Evolutionary conservation across 53 echinoderm and acorn worm genomes (phyloP).

Genomic region (Pentamera pediparva): DNA sequence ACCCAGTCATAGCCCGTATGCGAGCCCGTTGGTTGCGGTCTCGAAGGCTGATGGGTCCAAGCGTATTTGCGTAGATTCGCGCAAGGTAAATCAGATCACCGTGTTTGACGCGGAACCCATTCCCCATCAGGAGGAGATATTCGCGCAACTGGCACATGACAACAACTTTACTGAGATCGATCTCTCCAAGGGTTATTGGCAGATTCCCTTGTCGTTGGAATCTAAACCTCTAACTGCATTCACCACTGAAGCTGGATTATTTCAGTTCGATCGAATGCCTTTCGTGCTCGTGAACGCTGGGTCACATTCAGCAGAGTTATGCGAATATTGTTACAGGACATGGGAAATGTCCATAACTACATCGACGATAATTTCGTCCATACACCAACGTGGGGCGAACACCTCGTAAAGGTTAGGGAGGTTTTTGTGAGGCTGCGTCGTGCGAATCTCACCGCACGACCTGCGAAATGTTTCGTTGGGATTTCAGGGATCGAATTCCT

Average conservation of each 20-base stretch:
- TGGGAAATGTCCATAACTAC: conserved; percentile 19
- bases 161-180: conserved; percentile 42
- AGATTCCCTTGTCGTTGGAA: conserved; percentile 9
- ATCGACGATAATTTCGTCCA: conserved; percentile 35
- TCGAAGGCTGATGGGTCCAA: too few relatives aligned
- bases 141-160: too few relatives aligned
- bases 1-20: too few relatives aligned
- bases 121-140: conserved; percentile 39
- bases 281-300: conserved; percentile 44
- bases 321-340: conserved; percentile 21
- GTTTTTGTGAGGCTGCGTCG: conserved; percentile 1
- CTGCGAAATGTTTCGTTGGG: conserved; percentile 28
- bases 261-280: conserved; percentile 34
- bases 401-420: neutral
- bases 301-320: conserved; percentile 46
- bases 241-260: conserved; percentile 23
- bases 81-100: too few relatives aligned
- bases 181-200: too few relatives aligned
- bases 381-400: conserved; percentile 29
- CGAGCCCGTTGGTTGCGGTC: too few relatives aligned
- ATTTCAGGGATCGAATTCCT: neutral
- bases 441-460: conserved; percentile 23
- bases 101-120: conserved; percentile 43
- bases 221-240: conserved; percentile 35
- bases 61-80: too few relatives aligned